Percentiles rank a stretch among this genome's conserved stretches.
These are phyloP conservation scores for Cirrhinus mrigala DNA, from an alignment of 2,797 vertebrate genomes.

Conservation along the genomic window DNA sequence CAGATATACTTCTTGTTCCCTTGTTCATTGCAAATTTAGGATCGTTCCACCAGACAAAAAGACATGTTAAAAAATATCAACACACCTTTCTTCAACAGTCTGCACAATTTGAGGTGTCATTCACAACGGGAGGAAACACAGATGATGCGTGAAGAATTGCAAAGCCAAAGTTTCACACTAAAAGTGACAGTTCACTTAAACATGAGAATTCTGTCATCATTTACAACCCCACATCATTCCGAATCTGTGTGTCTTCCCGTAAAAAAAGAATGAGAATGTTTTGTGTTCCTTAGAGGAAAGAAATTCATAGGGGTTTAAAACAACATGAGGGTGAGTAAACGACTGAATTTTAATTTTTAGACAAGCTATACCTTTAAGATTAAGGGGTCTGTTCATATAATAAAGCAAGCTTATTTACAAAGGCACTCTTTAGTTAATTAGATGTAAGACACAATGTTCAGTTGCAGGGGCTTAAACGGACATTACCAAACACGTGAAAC, in stretches of 20 bases:
- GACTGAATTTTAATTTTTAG: not conserved
- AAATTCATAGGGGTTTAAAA: not conserved
- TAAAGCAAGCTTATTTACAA: not conserved
- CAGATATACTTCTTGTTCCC: not conserved
- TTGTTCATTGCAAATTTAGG: not conserved
- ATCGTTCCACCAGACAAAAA: not conserved
- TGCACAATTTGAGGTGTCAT: not conserved
- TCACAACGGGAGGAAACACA: not conserved
- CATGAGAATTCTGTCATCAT: not conserved
- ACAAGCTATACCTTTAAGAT: not conserved
- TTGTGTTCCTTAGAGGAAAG: not conserved
- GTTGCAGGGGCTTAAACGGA: not conserved
- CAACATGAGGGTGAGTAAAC: not conserved
- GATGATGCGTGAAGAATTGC: not conserved
- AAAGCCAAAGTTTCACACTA: not conserved
- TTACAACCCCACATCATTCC: not conserved
- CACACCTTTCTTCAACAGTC: not conserved
- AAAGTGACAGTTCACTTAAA: not conserved
- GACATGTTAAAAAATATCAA: not conserved
- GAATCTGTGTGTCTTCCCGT: not conserved
- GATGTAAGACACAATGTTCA: not conserved
- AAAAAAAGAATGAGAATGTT: not conserved
- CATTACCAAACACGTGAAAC: conserved; percentile 36
- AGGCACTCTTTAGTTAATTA: not conserved
- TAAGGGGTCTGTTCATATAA: not conserved